Percentiles rank a stretch among this genome's conserved stretches.
These are phyloP conservation scores for Galbula dea DNA, from an alignment of 2,113 vertebrate species.

Conservation along the genomic window DNA sequence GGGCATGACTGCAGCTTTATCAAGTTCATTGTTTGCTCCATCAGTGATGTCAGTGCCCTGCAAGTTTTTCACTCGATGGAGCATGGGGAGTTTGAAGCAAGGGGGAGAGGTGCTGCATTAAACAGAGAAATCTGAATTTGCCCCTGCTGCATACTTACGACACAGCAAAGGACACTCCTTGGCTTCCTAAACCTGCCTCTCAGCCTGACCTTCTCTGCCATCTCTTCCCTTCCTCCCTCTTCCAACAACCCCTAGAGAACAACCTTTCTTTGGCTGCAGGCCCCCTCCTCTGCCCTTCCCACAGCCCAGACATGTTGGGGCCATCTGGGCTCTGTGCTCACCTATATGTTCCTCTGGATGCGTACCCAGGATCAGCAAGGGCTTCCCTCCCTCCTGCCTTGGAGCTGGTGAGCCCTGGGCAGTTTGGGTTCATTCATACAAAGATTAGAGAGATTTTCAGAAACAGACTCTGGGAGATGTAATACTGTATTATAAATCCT, in stretches of 20 bases:
- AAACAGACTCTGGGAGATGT: conserved; percentile 62
- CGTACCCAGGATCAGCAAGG: rapidly evolving
- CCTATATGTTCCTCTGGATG: rapidly evolving
- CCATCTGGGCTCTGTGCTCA: neutral
- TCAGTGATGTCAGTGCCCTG: neutral
- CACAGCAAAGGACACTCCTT: neutral
- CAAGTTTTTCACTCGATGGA: neutral
- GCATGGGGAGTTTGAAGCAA: neutral
- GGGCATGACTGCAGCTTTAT: neutral
- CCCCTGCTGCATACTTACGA: neutral
- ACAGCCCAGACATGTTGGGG: rapidly evolving
- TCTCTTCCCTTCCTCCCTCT: neutral
- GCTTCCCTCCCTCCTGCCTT: rapidly evolving
- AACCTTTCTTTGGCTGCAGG: neutral
- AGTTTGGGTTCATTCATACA: conserved; percentile 48
- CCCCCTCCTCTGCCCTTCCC: neutral
- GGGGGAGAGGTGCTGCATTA: neutral
- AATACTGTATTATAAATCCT: conserved; percentile 49
- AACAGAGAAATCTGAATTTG: neutral
- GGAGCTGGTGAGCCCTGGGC: neutral
- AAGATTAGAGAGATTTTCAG: conserved; percentile 63
- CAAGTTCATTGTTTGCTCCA: neutral
- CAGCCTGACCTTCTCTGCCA: neutral
- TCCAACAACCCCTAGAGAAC: neutral
- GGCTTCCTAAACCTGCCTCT: neutral